phyloP scores from a whole-genome alignment of 2,797 vertebrate species.

The Phalloptychus januarius region DNA sequence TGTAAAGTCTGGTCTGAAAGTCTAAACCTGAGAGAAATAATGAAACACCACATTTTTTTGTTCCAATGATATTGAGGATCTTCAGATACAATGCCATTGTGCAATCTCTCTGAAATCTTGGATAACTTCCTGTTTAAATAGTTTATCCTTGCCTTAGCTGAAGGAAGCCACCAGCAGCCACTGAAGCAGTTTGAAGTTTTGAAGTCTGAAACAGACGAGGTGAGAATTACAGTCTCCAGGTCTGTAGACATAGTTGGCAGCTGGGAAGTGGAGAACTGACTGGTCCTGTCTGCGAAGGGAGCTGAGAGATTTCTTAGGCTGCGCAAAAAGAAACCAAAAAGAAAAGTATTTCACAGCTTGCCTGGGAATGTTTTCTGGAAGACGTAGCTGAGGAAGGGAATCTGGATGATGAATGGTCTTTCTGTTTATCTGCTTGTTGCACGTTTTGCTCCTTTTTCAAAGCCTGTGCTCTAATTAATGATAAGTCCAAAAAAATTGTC shows the following conservation, averaged over 20 bases:
- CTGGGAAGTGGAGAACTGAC: neutral
- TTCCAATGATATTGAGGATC: neutral
- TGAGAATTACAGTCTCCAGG: neutral
- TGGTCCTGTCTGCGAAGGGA: neutral
- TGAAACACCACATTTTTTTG: neutral
- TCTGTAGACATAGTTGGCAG: neutral
- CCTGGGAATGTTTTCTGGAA: conserved; percentile 1
- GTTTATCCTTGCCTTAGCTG: neutral
- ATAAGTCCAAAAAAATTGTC: neutral
- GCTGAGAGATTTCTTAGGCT: neutral
- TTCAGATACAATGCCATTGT: neutral
- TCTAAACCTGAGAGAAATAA: neutral
- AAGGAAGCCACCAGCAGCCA: neutral
- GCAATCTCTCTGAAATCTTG: neutral
- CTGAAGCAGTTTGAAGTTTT: neutral
- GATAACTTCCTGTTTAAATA: neutral
- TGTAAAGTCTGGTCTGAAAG: neutral
- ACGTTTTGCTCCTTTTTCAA: neutral
- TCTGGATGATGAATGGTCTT: neutral
- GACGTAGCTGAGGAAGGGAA: neutral
- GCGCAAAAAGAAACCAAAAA: neutral
- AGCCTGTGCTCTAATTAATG: neutral
- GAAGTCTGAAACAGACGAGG: neutral
- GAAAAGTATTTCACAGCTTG: neutral
- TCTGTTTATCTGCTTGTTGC: neutral